Conservation (phyloP, 2,888 invertebrate species). For the Peribatodes rhomboidaria region DNA sequence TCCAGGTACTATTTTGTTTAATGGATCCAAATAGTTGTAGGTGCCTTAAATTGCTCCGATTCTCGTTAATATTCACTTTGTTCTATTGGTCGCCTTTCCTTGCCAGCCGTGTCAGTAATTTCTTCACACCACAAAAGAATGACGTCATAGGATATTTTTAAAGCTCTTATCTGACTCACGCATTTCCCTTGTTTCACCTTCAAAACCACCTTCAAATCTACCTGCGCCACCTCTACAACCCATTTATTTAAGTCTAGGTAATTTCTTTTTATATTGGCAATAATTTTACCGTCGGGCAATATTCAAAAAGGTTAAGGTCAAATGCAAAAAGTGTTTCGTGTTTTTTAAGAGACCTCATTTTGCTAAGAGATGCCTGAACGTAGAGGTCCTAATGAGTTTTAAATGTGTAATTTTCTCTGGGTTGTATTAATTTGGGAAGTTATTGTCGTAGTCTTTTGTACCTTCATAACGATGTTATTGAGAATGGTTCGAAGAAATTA, state of each 20-base stretch:
- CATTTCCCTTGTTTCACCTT: constrained; percentile 31
- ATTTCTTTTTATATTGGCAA: constrained; percentile 43
- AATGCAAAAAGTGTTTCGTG: constrained; percentile 37
- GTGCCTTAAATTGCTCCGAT: no score
- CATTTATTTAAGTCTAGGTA: constrained; percentile 39
- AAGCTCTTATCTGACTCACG: not conserved
- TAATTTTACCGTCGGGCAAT: constrained; percentile 37
- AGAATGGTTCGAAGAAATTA: not conserved
- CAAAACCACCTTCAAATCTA: constrained; percentile 35
- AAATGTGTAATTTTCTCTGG: constrained; percentile 30
- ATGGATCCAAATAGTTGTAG: no score
- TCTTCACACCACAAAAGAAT: no score
- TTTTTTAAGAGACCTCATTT: constrained; percentile 31
- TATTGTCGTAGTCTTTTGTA: constrained; percentile 3
- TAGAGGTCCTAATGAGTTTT: constrained; percentile 32
- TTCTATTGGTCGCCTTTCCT: not conserved
- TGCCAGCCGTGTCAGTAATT: no score
- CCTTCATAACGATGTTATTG: not conserved
- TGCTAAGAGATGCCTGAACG: constrained; percentile 20
- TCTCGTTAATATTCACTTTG: no score
- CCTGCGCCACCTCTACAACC: constrained; percentile 37
- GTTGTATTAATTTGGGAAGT: constrained; percentile 27
- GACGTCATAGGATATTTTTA: constrained; percentile 15
- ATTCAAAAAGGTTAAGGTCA: constrained; percentile 44
- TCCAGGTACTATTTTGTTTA: no score